Evolutionary conservation across 2,888 invertebrate species (phyloP), one percentile per base, ranked within the genome.

Genomic region (Polydrusus pterygomalis): DNA sequence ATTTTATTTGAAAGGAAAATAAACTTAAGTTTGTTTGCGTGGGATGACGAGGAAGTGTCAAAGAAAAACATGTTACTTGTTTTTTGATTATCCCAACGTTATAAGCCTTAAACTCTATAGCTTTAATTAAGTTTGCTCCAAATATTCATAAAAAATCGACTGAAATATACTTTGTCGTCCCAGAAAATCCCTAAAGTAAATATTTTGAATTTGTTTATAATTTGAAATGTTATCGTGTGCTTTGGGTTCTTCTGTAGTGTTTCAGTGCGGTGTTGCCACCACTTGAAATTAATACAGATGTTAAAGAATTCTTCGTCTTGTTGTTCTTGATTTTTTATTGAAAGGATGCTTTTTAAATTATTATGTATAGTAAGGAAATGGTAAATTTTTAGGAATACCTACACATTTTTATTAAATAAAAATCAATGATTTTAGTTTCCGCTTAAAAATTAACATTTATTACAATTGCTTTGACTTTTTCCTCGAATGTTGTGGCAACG

Each of bases 41-140:
- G 83, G 83, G 84, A 80, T 82, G 81, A 77, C 56, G 56, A 76
- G 75, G 77, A 80, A 80, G 77, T 79, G 81, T 80, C 81, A 81
- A 79, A 77, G 20, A 47, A 77, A 74, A 79, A 78, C 74, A 78
- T 79, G 79, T 71, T 75, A 72, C 77, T 79, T 75, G 47, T 78
- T 77, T 79, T 68, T 10, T 11, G 11, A 60, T 74, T 78, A 77
- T 69, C 10, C 15, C n/a, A 9, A 18, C 43, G n/a, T 20, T 30
- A 11, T 13, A 17, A 58, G 11, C 25, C 0, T 10, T n/a, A 8
- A 45, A 45, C 9, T 11, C 20, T 15, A 38, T 34, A 6, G 11
- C 11, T 60, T 60, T 9, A 17, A 38, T 17, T 40, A 38, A 18
- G 11, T 17, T 34, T 15, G 10, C 9, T 34, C 2, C 34, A 56